Base-by-base conservation (phyloP, 1,140 invertebrate species). In the Uloborus diversus region DNA sequence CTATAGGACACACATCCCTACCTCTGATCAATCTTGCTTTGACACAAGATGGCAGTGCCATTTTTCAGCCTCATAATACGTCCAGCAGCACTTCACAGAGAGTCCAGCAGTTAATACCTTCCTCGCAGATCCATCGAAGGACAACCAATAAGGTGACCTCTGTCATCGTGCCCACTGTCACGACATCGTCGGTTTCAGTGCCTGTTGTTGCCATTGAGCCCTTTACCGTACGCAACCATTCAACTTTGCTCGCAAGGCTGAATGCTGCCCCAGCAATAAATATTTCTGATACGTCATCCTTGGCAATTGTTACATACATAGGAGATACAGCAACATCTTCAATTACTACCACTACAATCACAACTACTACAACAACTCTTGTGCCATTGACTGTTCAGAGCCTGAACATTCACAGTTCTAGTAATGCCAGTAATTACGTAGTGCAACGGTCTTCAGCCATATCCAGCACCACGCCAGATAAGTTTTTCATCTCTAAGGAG, bases 1-100 rank as follows among this genome's bases (percentile, higher is more conserved):
- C 30, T 14, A 61, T 25, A 23, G 59, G 37, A 56, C 59, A 30
- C 25, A 23, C 64, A 20, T 13, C 73, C 28, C 35, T 61, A 59
- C 42, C 81, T 20, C 84, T 83, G 61, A 27, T 84, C 5, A 84
- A 84, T 49, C 23, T 84, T 27, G 53, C 84, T 4, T 64, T 85
- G 23, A 65, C 81, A 13, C 83, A 83, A 49, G 84, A 85, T 79
- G 84, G 84, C 1, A 84, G 81, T 70, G 65, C 84, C 17, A 80
- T 84, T 25, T n/a, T 85, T 27, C 82, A 84, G 30, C 66, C 81
- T 20, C 81, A 71, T 14, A 53, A 33, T 49, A 32, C 78, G 11
- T 25, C 33, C 13, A 61, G 37, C 17, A 23, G 49, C n/a, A n/a
- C 33, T 7, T 28, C 53, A 5, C 35, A 35, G 5, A 42, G 53